phyloP scores from a whole-genome alignment of 2,888 invertebrate genomes.

The Eilema griseolum region DNA sequence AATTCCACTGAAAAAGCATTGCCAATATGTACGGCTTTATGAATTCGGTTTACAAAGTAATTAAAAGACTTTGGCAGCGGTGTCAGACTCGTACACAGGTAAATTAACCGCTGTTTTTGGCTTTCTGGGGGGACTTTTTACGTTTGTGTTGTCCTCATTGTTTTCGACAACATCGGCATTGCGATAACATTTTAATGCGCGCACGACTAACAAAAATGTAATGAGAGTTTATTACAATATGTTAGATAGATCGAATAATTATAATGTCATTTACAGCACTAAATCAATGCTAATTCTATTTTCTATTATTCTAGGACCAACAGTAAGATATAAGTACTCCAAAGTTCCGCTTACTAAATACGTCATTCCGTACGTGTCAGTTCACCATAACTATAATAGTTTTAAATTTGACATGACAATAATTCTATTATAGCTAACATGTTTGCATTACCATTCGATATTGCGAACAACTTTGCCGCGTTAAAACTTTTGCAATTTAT shows the following conservation, averaged over 20 bases:
- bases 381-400: no score
- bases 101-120: not conserved
- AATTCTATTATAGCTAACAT: no score
- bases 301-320: no score
- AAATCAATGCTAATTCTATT: not conserved
- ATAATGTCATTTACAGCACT: no score
- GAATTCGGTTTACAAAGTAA: constrained; percentile 1
- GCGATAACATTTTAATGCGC: not conserved
- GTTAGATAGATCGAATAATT: not conserved
- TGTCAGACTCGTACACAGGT: not conserved
- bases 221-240: no score
- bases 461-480: no score
- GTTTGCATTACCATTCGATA: no score
- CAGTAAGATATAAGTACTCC: no score
- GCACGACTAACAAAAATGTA: not conserved
- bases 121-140: not conserved
- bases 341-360: no score
- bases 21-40: constrained; percentile 1
- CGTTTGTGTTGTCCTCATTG: not conserved
- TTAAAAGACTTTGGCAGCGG: not conserved
- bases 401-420: no score
- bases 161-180: not conserved
- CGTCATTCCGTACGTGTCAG: no score
- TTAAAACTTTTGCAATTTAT: no score
- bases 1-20: not conserved